A percentile compares a stretch with the other conserved stretches of the same genome.
These are phyloP conservation scores for Centropus bengalensis DNA, from an alignment of 2,113 vertebrate genomes.

Conservation along the genomic window DNA sequence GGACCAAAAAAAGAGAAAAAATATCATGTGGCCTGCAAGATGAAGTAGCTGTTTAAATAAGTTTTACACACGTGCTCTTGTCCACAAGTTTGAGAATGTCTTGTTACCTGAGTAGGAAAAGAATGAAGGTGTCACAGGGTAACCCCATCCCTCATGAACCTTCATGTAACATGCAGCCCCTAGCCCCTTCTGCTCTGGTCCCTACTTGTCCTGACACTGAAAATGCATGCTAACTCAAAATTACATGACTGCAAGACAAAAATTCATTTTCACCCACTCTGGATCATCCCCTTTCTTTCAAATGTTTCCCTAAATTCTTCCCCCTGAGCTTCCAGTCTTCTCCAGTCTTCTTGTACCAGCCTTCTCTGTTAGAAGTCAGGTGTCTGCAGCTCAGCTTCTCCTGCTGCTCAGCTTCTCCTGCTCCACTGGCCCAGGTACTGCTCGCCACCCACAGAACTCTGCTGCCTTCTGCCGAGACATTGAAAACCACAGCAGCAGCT, in stretches of 20 bases:
- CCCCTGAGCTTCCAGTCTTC: neutral
- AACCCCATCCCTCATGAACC: neutral
- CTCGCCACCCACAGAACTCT: too few species aligned
- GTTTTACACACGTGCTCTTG: neutral
- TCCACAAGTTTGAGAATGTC: neutral
- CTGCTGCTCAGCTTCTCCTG: too few species aligned
- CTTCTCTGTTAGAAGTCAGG: neutral
- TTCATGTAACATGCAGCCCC: fast-evolving
- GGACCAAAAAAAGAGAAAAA: neutral
- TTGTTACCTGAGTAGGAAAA: neutral
- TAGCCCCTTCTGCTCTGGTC: neutral
- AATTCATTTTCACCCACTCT: neutral
- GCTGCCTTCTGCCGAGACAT: too few species aligned
- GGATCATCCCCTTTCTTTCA: neutral
- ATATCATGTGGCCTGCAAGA: neutral
- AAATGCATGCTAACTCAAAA: neutral
- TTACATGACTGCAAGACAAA: neutral
- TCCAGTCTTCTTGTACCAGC: too few species aligned
- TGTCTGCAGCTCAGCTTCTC: too few species aligned
- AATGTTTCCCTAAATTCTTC: neutral
- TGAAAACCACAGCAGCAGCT: too few species aligned
- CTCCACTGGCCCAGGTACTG: too few species aligned
- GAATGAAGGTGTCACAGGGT: neutral
- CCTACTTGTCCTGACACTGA: neutral
- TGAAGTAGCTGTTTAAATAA: neutral